phyloP scores from a whole-genome alignment of 2,888 invertebrate genomes.

The Orchesella flavescens region DNA sequence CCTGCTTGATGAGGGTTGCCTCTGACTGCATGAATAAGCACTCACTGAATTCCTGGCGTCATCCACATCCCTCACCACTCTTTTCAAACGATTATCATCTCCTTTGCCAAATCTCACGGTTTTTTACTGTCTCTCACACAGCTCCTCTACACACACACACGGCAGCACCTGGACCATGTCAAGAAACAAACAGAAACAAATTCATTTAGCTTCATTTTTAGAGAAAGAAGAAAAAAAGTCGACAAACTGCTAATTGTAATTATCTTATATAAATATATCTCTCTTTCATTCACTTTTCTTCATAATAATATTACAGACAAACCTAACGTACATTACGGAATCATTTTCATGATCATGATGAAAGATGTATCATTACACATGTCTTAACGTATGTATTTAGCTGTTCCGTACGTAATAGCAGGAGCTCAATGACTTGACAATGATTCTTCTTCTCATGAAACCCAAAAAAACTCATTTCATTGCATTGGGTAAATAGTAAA shows the following conservation, averaged over 20 bases:
- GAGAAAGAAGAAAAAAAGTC: background rate
- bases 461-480: too few species aligned
- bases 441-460: slow-evolving; percentile 29
- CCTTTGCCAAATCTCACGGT: slow-evolving; percentile 43
- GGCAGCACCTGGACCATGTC: slow-evolving; percentile 33
- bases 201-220: background rate
- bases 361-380: background rate
- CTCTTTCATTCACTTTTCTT: too few species aligned
- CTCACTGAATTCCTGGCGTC: slow-evolving; percentile 37
- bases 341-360: background rate
- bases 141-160: too few species aligned
- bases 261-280: background rate
- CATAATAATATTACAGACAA: too few species aligned
- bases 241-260: slow-evolving; percentile 36
- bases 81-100: slow-evolving; percentile 14
- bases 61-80: slow-evolving; percentile 46
- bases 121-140: background rate
- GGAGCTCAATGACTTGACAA: slow-evolving; percentile 27
- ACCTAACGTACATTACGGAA: background rate
- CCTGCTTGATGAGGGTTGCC: slow-evolving; percentile 34
- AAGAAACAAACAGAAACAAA: slow-evolving; percentile 20
- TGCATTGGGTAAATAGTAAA: slow-evolving; percentile 12
- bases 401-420: background rate
- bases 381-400: slow-evolving; percentile 21
- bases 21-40: slow-evolving; percentile 40